Base-by-base conservation (phyloP, 2,113 vertebrate genomes). In the Oryzias curvinotus region DNA sequence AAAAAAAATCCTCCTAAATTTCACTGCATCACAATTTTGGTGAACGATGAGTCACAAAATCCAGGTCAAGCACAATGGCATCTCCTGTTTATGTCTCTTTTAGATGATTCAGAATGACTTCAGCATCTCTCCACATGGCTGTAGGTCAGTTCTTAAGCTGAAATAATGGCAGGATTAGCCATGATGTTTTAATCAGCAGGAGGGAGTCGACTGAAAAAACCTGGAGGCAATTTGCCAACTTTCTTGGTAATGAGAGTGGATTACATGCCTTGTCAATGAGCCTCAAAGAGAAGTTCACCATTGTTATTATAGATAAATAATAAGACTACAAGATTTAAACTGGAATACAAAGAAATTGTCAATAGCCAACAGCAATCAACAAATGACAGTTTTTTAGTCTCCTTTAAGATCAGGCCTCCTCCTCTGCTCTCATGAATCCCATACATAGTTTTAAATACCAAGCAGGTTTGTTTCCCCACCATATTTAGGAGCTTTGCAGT, bases 201-300 rank as follows among this genome's bases (percentile, higher is more conserved):
- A 58, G 57, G 15, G 18, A 15, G 25, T 43, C 6, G n/a, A 45
- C 21, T 10, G 8, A 36, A 36, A 36, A 59, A 59, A 47, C 25
- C 23, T 59, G 44, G 57, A n/a, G 52, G 52, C 41, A 36, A 41
- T 41, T 41, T 54, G 19, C n/a, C 30, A 41, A 19, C 30, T 30
- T 36, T n/a, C 17, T 54, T 36, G 28, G 28, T 30, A 54, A 30
- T 16, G 17, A 36, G 14, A n/a, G 36, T n/a, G 28, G 26, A 54
- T 36, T 54, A 36, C 13, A 54, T 41, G 52, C 28, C 28, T 54
- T 8, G n/a, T 30, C n/a, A 41, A n/a, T 4, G 13, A 54, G 13
- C 30, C 18, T 30, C 7, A 28, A 25, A 14, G 14, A 51, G 5
- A 52, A 15, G 21, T 15, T 28, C 47, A 19, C 18, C 17, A 14